Evolutionary conservation across 2,797 vertebrate genomes (phyloP).

Genomic region (Hirundo rustica): DNA sequence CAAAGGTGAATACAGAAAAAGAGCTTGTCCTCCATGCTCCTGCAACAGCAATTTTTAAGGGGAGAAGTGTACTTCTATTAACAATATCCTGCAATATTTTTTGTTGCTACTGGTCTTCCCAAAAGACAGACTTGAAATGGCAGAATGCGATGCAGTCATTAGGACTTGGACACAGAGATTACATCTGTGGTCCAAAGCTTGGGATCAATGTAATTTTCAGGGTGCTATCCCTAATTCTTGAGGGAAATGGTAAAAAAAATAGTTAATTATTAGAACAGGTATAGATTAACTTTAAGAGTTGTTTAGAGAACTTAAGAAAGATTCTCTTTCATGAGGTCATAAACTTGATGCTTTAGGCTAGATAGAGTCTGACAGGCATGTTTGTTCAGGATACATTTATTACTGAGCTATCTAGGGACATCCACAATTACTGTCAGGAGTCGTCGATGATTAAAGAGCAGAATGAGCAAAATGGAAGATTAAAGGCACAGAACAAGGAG

Average conservation of each 20-base stretch:
- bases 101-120: background rate
- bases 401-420: slow-evolving; percentile 36
- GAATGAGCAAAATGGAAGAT: slow-evolving; percentile 34
- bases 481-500: slow-evolving; percentile 26
- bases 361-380: slow-evolving; percentile 51
- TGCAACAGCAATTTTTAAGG: background rate
- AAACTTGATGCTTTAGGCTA: slow-evolving; percentile 42
- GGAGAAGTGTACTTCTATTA: background rate
- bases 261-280: background rate
- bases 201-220: background rate
- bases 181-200: background rate
- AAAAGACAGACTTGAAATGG: background rate
- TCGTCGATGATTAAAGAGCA: slow-evolving; percentile 33
- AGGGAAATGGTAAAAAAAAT: background rate
- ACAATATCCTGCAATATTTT: background rate
- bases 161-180: background rate
- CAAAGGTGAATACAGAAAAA: background rate
- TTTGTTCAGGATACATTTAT: slow-evolving; percentile 64
- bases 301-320: slow-evolving; percentile 42
- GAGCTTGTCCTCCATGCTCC: background rate
- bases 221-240: background rate
- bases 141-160: background rate
- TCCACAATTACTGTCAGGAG: slow-evolving; percentile 52
- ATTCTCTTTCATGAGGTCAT: slow-evolving; percentile 53
- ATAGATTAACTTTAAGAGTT: slow-evolving; percentile 30